These are phyloP conservation scores for Hyles vespertilio DNA, from an alignment of 1,140 invertebrate genomes.

Conservation along the genomic window DNA sequence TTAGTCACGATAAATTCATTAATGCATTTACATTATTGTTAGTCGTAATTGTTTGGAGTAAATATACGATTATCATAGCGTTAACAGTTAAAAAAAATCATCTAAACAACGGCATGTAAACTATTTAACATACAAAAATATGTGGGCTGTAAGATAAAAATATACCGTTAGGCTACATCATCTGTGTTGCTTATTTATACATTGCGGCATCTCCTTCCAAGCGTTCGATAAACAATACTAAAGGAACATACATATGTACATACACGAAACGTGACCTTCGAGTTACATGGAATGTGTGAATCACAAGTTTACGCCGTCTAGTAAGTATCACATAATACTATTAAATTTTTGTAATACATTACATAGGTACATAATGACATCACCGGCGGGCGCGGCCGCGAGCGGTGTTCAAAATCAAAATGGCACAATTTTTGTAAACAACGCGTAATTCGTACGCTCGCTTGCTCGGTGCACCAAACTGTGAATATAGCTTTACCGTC, in stretches of 20 bases:
- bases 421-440: conserved; percentile 32
- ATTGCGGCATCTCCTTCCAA: conserved; percentile 9
- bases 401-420: conserved; percentile 26
- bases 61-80: conserved; percentile 6
- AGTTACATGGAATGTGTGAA: conserved; percentile 42
- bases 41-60: too few relatives aligned
- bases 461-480: too few relatives aligned
- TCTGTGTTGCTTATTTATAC: conserved; percentile 7
- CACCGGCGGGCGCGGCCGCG: conserved; percentile 11
- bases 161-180: conserved; percentile 42
- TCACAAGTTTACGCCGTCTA: conserved; percentile 27
- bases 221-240: conserved; percentile 7
- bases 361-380: conserved; percentile 15
- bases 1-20: too few relatives aligned
- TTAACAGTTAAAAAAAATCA: conserved; percentile 30
- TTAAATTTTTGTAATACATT: conserved; percentile 15
- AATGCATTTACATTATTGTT: too few relatives aligned
- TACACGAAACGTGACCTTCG: conserved; percentile 23
- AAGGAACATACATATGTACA: conserved; percentile 20
- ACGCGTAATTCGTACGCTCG: conserved; percentile 8
- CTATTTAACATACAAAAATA: conserved; percentile 66
- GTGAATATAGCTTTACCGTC: too few relatives aligned
- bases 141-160: conserved; percentile 42
- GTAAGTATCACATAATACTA: conserved; percentile 11
- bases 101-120: conserved; percentile 23